These are phyloP conservation scores for Pristionchus arcanus DNA, from an alignment of 2,888 invertebrate species.

Conservation along the genomic window DNA sequence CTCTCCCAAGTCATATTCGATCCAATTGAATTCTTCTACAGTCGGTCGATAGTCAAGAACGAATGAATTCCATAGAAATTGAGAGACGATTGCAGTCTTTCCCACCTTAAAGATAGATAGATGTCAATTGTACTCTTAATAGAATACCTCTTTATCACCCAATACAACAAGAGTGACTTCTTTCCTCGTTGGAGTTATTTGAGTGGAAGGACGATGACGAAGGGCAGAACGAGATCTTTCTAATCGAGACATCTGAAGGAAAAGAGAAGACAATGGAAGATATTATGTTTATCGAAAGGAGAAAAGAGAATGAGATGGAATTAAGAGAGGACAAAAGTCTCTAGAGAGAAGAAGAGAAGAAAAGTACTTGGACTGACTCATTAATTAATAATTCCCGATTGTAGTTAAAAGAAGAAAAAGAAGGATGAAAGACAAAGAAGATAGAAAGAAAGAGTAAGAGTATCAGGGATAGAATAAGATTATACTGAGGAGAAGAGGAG, in stretches of 20 bases:
- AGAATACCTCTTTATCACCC: constrained; percentile 58
- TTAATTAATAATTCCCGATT: not conserved
- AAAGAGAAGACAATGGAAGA: not conserved
- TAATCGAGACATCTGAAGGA: constrained; percentile 18
- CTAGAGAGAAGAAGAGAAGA: constrained; percentile 33
- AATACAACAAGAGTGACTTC: constrained; percentile 62
- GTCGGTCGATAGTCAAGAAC: constrained; percentile 76
- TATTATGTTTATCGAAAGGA: not conserved
- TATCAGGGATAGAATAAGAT: not conserved
- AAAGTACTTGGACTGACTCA: constrained; percentile 35
- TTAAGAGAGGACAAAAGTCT: constrained; percentile 44
- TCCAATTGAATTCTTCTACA: constrained; percentile 79
- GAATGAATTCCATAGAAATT: constrained; percentile 77
- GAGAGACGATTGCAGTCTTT: constrained; percentile 77
- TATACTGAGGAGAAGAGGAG: constrained; percentile 16
- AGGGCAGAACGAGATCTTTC: constrained; percentile 21
- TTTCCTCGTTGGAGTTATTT: not conserved
- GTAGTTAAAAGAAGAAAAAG: constrained; percentile 8
- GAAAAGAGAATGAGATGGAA: constrained; percentile 22
- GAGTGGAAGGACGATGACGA: constrained; percentile 4
- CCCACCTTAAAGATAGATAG: constrained; percentile 69
- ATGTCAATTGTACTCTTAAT: too few species aligned
- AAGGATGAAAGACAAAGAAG: constrained; percentile 26
- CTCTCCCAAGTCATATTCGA: constrained; percentile 75
- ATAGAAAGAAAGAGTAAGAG: constrained; percentile 44